Evolutionary conservation across 1,140 invertebrate species (phyloP), one percentile per base, ranked within the genome.

Genomic region (Nautilus pompilius): DNA sequence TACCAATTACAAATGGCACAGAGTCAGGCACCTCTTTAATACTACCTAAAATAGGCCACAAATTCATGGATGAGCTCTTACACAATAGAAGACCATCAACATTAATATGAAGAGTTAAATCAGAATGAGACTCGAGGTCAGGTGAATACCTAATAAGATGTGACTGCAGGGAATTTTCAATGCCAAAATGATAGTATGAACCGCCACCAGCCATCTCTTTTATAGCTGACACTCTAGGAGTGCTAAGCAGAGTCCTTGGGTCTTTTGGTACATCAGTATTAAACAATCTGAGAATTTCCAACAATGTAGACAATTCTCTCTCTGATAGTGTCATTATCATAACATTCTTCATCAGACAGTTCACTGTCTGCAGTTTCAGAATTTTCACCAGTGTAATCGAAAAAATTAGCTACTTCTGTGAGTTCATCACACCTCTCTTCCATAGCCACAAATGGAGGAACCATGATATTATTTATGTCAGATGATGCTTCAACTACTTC

Each of bases 31-130:
- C 60, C 28, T 60, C 51, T 30, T 54, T 28, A 24, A 72, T 51
- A 61, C 32, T 65, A n/a, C 62, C 61, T 13, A 70, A 57, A 29
- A 78, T 73, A 8, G 67, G 71, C 68, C 71, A 78, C 17, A 63
- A 58, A 29, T 58, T 26, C n/a, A 15, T 58, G 20, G 15, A 5
- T 1, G 41, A 58, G n/a, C 36, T 59, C n/a, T 63, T 58, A 51
- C 58, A 63, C 8, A 63, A 59, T 30, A 56, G 62, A 10, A 63
- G 30, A 17, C 41, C 62, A 59, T 63, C 62, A 48, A 49, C 34
- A 30, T 59, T 63, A 4, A 62, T 15, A 20, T 41, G 33, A 34
- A 62, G 30, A 5, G 17, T 13, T 5, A 56, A 8, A 13, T n/a
- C n/a, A n/a, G n/a, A n/a, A n/a, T n/a, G n/a, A n/a, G n/a, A 20